Conservation (phyloP, 2,888 invertebrate species). For the Drosophila bunnanda region DNA sequence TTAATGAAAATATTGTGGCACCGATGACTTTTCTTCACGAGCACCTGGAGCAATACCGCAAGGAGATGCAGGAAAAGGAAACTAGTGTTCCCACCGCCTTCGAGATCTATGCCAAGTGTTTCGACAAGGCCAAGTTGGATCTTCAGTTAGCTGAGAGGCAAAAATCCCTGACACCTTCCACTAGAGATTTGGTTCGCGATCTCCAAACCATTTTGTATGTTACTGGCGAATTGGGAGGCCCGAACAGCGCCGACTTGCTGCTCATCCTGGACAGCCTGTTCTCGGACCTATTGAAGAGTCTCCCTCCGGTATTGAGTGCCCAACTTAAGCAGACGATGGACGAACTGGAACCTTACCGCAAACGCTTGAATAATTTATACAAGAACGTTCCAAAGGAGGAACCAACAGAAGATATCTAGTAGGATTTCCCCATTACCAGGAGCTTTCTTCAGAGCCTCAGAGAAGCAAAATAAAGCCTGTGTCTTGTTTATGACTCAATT, state of each 20-base stretch:
- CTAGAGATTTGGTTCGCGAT: constrained; percentile 35
- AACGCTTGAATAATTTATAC: neutral
- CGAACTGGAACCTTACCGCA: neutral
- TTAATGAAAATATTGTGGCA: constrained; percentile 50
- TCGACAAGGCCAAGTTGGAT: constrained; percentile 55
- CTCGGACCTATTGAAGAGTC: constrained; percentile 11
- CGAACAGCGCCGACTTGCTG: constrained; percentile 44
- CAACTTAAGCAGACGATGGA: constrained; percentile 9
- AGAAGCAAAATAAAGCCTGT: constrained; percentile 13
- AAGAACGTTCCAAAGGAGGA: constrained; percentile 1
- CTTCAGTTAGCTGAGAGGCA: constrained; percentile 21
- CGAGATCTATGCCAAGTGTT: constrained; percentile 46
- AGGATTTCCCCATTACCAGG: too few relatives aligned
- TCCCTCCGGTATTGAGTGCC: constrained; percentile 30
- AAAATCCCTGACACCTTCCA: neutral
- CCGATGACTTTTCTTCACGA: constrained; percentile 46
- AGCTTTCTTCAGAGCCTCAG: neutral
- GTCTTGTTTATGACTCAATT: constrained; percentile 35
- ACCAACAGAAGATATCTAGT: neutral
- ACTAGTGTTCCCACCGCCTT: constrained; percentile 5
- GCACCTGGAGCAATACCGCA: constrained; percentile 20
- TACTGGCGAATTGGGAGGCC: constrained; percentile 41
- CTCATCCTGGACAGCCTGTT: constrained; percentile 37
- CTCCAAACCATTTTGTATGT: constrained; percentile 58
- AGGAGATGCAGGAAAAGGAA: constrained; percentile 2